These are phyloP conservation scores for Lagocephalus sceleratus DNA, from an alignment of 2,797 vertebrate genomes.

Conservation along the genomic window DNA sequence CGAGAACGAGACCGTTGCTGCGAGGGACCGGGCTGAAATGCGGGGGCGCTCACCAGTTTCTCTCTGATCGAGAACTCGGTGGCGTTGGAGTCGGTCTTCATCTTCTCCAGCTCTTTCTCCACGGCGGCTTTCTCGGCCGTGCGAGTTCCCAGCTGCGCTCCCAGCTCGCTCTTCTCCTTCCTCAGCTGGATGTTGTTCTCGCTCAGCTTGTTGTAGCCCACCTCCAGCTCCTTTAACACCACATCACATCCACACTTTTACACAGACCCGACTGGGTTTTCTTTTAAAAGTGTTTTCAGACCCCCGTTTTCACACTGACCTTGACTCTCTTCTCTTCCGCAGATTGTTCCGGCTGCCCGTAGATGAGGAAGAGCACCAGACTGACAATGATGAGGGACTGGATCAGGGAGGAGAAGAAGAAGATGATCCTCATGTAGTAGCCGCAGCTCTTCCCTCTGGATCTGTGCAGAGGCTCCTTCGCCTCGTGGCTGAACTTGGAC, in stretches of 20 bases:
- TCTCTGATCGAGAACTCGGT: slow-evolving; percentile 38
- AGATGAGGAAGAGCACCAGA: slow-evolving; percentile 93
- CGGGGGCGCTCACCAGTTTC: slow-evolving; percentile 55
- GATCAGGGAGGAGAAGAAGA: slow-evolving; percentile 92
- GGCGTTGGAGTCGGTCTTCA: slow-evolving; percentile 58
- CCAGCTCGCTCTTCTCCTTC: slow-evolving; percentile 67
- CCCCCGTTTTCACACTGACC: slow-evolving; percentile 36
- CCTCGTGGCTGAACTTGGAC: slow-evolving; percentile 69
- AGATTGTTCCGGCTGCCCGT: slow-evolving; percentile 81
- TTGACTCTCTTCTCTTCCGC: slow-evolving; percentile 74
- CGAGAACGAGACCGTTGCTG: too few species aligned
- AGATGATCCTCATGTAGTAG: slow-evolving; percentile 87
- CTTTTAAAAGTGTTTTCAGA: neutral
- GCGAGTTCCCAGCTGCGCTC: slow-evolving; percentile 67
- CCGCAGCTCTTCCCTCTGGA: slow-evolving; percentile 78
- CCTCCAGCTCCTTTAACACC: slow-evolving; percentile 70
- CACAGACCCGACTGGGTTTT: neutral
- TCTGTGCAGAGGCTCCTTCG: slow-evolving; percentile 59
- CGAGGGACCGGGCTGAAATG: neutral
- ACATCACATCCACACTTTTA: neutral
- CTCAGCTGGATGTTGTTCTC: slow-evolving; percentile 58
- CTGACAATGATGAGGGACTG: slow-evolving; percentile 93
- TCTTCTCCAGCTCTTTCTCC: slow-evolving; percentile 40
- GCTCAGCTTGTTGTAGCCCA: slow-evolving; percentile 64
- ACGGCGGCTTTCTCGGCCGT: slow-evolving; percentile 59